Percentiles rank a stretch among this genome's conserved stretches.
These are phyloP conservation scores for Plecturocebus donacophilus DNA, from an alignment of 2,113 vertebrate genomes.

Conservation along the genomic window DNA sequence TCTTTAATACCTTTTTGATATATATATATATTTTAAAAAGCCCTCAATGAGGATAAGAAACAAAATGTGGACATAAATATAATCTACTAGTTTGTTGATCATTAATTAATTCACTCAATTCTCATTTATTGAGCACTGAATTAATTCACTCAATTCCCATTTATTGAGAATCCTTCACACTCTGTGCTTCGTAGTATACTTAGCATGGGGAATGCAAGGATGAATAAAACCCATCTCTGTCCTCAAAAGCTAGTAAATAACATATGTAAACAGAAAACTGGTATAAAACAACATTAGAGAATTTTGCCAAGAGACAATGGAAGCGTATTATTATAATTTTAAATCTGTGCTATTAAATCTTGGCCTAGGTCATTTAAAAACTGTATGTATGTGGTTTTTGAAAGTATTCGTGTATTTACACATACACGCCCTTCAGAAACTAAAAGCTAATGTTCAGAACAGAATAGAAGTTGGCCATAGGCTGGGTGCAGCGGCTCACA, in stretches of 20 bases:
- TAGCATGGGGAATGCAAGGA: not conserved
- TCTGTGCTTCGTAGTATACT: not conserved
- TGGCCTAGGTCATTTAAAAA: constrained; percentile 39
- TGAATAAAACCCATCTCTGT: not conserved
- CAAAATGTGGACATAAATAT: not conserved
- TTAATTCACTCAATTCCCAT: not conserved
- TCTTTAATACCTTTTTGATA: not conserved
- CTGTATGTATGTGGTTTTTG: not conserved
- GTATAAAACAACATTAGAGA: not conserved
- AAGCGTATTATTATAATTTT: not conserved
- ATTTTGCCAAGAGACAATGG: not conserved
- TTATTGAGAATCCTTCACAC: not conserved
- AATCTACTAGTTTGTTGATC: not conserved
- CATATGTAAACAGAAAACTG: not conserved
- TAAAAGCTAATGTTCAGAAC: not conserved
- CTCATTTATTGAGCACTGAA: not conserved
- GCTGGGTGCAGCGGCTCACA: too few species aligned
- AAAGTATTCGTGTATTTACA: constrained; percentile 1
- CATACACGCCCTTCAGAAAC: not conserved
- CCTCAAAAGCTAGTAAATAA: not conserved
- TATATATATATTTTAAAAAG: not conserved
- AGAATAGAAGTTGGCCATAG: constrained; percentile 28
- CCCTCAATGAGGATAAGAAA: not conserved
- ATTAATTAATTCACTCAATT: not conserved
- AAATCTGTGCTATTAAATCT: constrained; percentile 31